Evolutionary conservation across 2,113 vertebrate species (phyloP), one percentile per base, ranked within the genome.

Genomic region (Callipepla squamata): DNA sequence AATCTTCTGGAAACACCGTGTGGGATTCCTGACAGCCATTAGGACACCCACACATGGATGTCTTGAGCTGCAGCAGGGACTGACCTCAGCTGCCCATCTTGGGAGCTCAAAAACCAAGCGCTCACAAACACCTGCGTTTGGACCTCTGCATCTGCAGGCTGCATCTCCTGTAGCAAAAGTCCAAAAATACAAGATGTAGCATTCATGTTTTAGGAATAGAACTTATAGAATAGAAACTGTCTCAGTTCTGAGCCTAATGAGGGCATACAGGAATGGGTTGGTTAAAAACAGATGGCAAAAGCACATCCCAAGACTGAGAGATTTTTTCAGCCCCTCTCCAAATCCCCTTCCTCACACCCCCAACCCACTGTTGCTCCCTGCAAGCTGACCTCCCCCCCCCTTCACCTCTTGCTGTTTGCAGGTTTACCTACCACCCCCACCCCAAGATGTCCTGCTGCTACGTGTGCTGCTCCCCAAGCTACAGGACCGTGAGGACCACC

Each of bases 401-500:
- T 19, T 79, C 6, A 6, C 6, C 8, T 20, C 1, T 26, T 4
- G 1, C 23, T 53, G 36, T 3, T 32, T 32, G 7, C 85, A 95
- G 92, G 50, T 36, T 42, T 3, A 0, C 67, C 70, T 66, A 57
- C 67, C 44, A n/a, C 67, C 67, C 26, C 5, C 72, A 22, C 66
- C 2, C 76, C 77, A 80, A 17, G 32, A 95, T 95, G 95, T 92
- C 84, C 34, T 93, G 9, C 94, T 93, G 80, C 70, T 93, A 34
- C 51, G 0, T 38, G 8, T 79, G 92, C 90, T 94, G 12, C 87
- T 59, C 70, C 0, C 92, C 51, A 2, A 53, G 51, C 51, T 53
- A 53, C 26, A 53, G 51, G 51, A 53, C 53, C 17, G 51, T 53
- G 26, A 53, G 51, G 51, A 53, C 51, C 53, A 32, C 32, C 30